A percentile compares a stretch with the other conserved stretches of the same genome.
phyloP scores from a whole-genome alignment of 1,140 invertebrate genomes.

The Metaphire vulgaris region DNA sequence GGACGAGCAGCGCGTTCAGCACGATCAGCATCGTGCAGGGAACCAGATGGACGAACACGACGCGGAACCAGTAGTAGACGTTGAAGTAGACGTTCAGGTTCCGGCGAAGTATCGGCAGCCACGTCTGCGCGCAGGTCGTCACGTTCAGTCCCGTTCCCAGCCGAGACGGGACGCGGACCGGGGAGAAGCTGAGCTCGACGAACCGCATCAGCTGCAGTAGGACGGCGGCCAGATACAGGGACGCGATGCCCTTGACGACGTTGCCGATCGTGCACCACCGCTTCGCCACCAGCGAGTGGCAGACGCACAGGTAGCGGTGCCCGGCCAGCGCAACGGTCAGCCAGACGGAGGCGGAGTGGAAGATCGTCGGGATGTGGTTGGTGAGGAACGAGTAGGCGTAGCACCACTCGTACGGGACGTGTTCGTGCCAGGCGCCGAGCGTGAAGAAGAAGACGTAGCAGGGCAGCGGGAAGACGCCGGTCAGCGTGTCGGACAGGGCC shows the following conservation, averaged over 20 bases:
- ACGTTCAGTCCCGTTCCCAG: constrained; percentile 50
- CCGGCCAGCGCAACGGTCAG: too few species aligned
- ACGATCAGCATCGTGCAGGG: too few species aligned
- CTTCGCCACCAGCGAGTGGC: constrained; percentile 73
- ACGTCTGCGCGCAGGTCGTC: too few species aligned
- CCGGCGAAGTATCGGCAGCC: too few species aligned
- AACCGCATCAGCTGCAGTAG: constrained; percentile 72
- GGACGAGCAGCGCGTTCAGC: too few species aligned
- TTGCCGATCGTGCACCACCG: constrained; percentile 79
- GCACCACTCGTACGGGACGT: too few species aligned
- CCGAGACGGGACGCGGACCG: constrained; percentile 60
- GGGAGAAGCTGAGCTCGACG: constrained; percentile 59
- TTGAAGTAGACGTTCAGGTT: too few species aligned
- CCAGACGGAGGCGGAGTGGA: too few species aligned
- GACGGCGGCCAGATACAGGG: constrained; percentile 66
- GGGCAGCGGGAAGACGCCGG: constrained; percentile 76
- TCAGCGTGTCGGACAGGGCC: constrained; percentile 85
- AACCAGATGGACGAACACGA: too few species aligned
- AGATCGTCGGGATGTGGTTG: too few species aligned
- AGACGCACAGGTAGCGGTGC: constrained; percentile 84
- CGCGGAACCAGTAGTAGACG: too few species aligned
- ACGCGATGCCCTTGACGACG: constrained; percentile 67
- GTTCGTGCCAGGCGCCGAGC: constrained; percentile 68
- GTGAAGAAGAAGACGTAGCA: constrained; percentile 85
- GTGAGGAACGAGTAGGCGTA: too few species aligned